Percentiles rank a stretch among this genome's conserved stretches.
Conservation (phyloP, 92 coral and sea anemone genomes). For the Epizoanthus scotinus region DNA sequence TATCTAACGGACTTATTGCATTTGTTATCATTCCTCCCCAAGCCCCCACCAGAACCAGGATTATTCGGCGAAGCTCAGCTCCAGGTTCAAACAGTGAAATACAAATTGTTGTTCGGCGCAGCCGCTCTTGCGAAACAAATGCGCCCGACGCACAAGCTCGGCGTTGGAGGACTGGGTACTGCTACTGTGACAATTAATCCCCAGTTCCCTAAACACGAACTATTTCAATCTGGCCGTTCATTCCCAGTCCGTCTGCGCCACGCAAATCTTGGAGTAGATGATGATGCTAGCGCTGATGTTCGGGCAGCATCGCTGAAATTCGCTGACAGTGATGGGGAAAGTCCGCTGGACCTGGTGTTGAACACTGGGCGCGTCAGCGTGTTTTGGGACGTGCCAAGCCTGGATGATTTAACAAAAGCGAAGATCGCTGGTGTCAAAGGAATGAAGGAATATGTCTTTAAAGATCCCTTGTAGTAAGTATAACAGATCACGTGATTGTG, state of each 20-base stretch:
- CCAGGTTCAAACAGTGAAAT: constrained; percentile 46
- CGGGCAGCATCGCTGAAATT: constrained; percentile 58
- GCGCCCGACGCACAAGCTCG: constrained; percentile 73
- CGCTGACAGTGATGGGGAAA: constrained; percentile 56
- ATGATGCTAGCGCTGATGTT: constrained; percentile 57
- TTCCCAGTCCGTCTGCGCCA: constrained; percentile 61
- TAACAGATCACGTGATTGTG: not conserved
- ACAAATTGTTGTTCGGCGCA: constrained; percentile 63
- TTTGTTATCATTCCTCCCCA: too few species aligned
- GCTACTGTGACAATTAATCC: constrained; percentile 58
- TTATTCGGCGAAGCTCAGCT: constrained; percentile 64
- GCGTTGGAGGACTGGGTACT: constrained; percentile 70
- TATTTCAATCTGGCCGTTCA: constrained; percentile 49
- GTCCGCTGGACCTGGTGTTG: constrained; percentile 60
- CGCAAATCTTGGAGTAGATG: constrained; percentile 42
- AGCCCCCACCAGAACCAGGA: constrained; percentile 79
- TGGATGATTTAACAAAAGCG: constrained; percentile 48
- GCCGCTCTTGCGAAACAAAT: constrained; percentile 48
- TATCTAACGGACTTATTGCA: too few species aligned
- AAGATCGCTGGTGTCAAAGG: constrained; percentile 28
- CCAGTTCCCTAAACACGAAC: constrained; percentile 70
- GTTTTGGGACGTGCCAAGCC: constrained; percentile 52
- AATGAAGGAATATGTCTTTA: constrained; percentile 46
- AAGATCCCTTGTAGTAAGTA: constrained; percentile 60
- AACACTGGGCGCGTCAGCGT: constrained; percentile 53